Evolutionary conservation across 1,140 invertebrate genomes (phyloP), one percentile per base, ranked within the genome.

Genomic region (Nasonia longicornis): DNA sequence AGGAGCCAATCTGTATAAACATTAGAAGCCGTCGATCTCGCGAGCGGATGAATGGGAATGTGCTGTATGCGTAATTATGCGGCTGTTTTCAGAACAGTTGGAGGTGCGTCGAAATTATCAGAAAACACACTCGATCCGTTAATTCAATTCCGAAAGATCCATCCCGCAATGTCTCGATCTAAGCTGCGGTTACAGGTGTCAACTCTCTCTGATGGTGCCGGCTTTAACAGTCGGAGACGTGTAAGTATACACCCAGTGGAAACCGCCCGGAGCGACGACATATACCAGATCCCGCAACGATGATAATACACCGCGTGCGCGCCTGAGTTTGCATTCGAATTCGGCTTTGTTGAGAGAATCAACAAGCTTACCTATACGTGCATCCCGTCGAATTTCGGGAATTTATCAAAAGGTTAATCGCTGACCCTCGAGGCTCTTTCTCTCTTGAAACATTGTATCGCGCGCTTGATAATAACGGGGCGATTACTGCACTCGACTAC

Each of bases 151-250:
- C 45, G 14, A 48, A 48, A 12, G 45, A 48, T 14, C 6, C 3
- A 20, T n/a, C 22, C 2, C n/a, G 22, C 22, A 20, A 48, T 48
- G 52, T 48, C 29, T 76, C 64, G 63, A 69, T 77, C 66, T 75
- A 63, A 81, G 70, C 66, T 22, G 11, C 79, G 45, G 16, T 58
- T 35, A 20, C 29, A 76, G 66, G 66, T 76, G 73, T 76, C 79
- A 58, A 70, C 79, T 69, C 38, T 11, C 42, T 42, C 3, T 38
- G 3, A 38, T 38, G 38, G 29, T 22, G 20, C 52, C 11, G 6
- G 26, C n/a, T 64, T 66, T 76, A 48, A 74, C 48, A 74, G 45
- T 11, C 14, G 58, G 12, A 64, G 69, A 42, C 69, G 20, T 58
- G 20, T 58, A 58, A 58, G 52, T 58, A 16, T n/a, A n/a, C 64